phyloP scores from a whole-genome alignment of 92 coral and sea anemone species.

The Phymanthus crucifer region DNA sequence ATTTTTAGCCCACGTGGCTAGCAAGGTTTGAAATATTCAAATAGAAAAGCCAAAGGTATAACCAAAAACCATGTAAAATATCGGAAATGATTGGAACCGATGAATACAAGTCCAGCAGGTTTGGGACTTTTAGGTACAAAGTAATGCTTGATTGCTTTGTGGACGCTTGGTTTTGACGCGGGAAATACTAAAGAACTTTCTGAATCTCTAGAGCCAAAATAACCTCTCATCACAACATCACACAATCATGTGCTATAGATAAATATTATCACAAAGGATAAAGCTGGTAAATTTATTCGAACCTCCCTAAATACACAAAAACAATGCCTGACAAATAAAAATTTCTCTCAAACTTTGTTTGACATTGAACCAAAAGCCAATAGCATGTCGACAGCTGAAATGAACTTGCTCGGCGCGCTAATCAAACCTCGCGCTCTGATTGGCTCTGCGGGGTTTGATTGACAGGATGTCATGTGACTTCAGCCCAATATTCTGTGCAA shows the following conservation, averaged over 20 bases:
- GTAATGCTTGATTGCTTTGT: conserved; percentile 2
- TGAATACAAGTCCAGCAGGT: not conserved
- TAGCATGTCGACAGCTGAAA: conserved; percentile 58
- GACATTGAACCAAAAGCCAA: conserved; percentile 55
- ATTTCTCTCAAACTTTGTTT: conserved; percentile 42
- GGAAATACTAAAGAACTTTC: not conserved
- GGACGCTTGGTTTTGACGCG: conserved; percentile 17
- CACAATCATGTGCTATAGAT: conserved; percentile 26
- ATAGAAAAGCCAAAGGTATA: not conserved
- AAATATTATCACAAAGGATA: conserved; percentile 57
- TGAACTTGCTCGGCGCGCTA: conserved; percentile 59
- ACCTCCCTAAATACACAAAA: conserved; percentile 15
- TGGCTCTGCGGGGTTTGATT: conserved; percentile 74
- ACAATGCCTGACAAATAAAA: conserved; percentile 29
- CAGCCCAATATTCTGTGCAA: conserved; percentile 61
- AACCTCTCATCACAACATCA: not conserved
- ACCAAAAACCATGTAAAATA: conserved; percentile 3
- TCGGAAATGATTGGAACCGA: not conserved
- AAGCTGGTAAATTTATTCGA: conserved; percentile 51
- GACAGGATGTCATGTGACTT: conserved; percentile 87
- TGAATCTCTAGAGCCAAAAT: not conserved
- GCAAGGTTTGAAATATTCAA: not conserved
- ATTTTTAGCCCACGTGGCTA: conserved; percentile 9
- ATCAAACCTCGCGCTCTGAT: conserved; percentile 43
- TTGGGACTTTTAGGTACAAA: not conserved